phyloP scores from a whole-genome alignment of 2,888 invertebrate genomes.

The Unio pictorum region DNA sequence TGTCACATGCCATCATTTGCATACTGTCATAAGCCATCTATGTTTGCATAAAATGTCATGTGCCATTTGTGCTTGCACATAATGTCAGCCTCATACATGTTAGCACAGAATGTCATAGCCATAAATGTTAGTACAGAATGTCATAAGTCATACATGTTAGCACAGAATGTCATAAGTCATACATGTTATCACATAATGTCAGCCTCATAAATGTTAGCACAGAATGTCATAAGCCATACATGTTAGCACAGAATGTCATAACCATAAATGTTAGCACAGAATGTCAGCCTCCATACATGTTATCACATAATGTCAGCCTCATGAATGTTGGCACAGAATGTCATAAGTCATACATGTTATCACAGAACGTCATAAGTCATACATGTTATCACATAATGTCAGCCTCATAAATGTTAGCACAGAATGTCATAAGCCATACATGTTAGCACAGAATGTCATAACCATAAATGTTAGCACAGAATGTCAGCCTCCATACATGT shows the following conservation, averaged over 20 bases:
- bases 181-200: neutral
- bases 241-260: neutral
- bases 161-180: too few species aligned
- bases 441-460: neutral
- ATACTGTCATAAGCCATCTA: too few species aligned
- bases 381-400: too few species aligned
- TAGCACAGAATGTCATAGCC: neutral
- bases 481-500: too few species aligned
- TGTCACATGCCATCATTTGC: neutral
- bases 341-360: neutral
- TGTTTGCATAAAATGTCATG: neutral
- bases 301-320: too few species aligned
- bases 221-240: neutral
- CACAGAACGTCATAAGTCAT: neutral
- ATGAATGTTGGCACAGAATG: neutral
- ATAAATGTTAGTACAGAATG: neutral
- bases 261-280: neutral
- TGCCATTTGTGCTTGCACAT: neutral
- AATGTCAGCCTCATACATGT: constrained; percentile 1
- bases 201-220: neutral
- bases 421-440: neutral
- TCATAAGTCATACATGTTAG: too few species aligned
- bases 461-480: too few species aligned
- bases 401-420: too few species aligned
- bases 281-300: too few species aligned